phyloP scores from a whole-genome alignment of 2,888 invertebrate species.

The Habrosyne pyritoides region DNA sequence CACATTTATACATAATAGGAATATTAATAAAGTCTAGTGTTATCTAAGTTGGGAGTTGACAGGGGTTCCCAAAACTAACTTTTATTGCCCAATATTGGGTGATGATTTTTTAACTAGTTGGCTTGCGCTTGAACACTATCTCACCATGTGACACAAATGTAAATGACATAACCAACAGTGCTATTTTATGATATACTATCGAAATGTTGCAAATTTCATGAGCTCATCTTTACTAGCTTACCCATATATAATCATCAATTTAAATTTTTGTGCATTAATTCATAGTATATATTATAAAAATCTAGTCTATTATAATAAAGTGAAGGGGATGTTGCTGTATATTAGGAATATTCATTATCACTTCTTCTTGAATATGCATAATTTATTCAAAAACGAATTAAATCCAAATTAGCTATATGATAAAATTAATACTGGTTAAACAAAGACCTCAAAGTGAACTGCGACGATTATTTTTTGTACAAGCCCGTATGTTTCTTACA shows the following conservation, averaged over 20 bases:
- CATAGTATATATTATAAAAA: neutral
- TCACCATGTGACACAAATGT: neutral
- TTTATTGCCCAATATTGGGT: neutral
- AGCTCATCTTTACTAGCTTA: neutral
- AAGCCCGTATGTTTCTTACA: neutral
- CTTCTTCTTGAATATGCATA: neutral
- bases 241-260: neutral
- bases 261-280: neutral
- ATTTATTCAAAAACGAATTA: neutral
- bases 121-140: neutral
- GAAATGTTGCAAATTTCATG: neutral
- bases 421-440: conserved; percentile 7
- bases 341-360: neutral
- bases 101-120: neutral
- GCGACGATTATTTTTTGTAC: conserved; percentile 5
- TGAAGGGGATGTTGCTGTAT: neutral
- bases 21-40: neutral
- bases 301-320: neutral
- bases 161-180: neutral
- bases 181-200: neutral
- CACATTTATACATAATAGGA: neutral
- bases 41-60: neutral
- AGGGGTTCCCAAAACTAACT: too few species aligned
- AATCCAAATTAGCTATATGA: neutral
- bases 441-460: neutral